Evolutionary conservation across 2,113 vertebrate genomes (phyloP).

Genomic region (Halichoerus grypus): DNA sequence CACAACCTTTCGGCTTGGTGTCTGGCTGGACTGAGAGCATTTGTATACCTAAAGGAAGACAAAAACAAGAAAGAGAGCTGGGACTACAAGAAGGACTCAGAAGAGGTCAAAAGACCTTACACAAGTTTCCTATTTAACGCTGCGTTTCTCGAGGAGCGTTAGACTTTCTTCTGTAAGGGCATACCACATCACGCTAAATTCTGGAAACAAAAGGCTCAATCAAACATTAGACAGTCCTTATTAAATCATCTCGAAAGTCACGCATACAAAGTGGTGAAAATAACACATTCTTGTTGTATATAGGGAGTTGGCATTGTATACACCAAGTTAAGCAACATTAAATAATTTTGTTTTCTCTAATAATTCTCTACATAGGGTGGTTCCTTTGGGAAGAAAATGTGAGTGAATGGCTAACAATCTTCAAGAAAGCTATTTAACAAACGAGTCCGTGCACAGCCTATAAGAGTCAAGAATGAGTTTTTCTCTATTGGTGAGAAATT

Average conservation of each 20-base stretch:
- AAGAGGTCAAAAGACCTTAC: constrained; percentile 1
- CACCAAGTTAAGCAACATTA: not conserved
- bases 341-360: not conserved
- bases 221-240: not conserved
- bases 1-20: constrained; percentile 99
- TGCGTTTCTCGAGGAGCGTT: not conserved
- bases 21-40: constrained; percentile 99
- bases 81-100: not conserved
- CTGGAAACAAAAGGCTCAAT: constrained; percentile 22
- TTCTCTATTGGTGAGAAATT: not conserved
- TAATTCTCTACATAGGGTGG: not conserved
- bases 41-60: constrained; percentile 95
- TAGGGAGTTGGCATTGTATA: not conserved
- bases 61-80: constrained; percentile 29
- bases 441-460: not conserved
- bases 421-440: constrained; percentile 45
- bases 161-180: not conserved
- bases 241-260: not conserved
- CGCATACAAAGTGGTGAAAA: not conserved
- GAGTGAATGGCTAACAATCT: constrained; percentile 1
- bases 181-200: not conserved
- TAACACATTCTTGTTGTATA: not conserved
- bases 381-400: constrained; percentile 8
- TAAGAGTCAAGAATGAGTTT: constrained; percentile 23
- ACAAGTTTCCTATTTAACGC: not conserved